Base-by-base conservation (phyloP, 2,888 invertebrate genomes). In the Drosophila aldrichi region DNA sequence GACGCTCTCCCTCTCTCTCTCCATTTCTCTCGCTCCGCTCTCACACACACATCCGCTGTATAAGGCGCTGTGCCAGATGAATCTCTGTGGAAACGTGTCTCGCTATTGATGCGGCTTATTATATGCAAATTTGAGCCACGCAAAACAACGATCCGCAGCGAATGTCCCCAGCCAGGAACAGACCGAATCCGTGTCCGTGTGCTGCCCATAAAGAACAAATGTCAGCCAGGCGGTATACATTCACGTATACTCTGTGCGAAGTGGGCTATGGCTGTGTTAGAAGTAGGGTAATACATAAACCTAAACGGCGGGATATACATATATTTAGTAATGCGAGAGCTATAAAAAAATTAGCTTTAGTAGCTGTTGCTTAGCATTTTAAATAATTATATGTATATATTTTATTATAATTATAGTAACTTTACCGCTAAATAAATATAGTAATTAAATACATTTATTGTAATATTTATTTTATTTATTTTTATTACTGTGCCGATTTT, bases 91-190 rank as follows among this genome's bases (percentile, higher is more conserved):
- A 90, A 90, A 92, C 92, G 92, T 92, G 92, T 91, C 82, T 81
- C 81, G 79, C 87, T 90, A 89, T 91, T 91, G 90, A 92, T 92
- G 91, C 90, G 91, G 91, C 91, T 92, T 91, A 92, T 92, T 92
- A 92, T 92, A 92, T 92, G 92, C 92, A 92, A 92, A 92, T 92
- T 92, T 91, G 87, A 77, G 67, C 79, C 81, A 89, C 79, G 75
- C 79, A 75, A 41, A 79, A 59, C 64, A 74, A 79, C 74, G 66
- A 74, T 55, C 79, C 70, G 48, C 51, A 65, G 52, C 79, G 76
- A 67, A 75, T 72, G 70, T 59, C 61, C 54, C 43, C 38, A 63
- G 41, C 60, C 48, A 67, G 63, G 70, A 72, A 70, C 79, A 78
- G 78, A 71, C 46, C 71, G 56, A 60, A 40, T 59, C 74, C 68